phyloP scores from a whole-genome alignment of 1,140 invertebrate species.

The Rhagoletis pomonella region DNA sequence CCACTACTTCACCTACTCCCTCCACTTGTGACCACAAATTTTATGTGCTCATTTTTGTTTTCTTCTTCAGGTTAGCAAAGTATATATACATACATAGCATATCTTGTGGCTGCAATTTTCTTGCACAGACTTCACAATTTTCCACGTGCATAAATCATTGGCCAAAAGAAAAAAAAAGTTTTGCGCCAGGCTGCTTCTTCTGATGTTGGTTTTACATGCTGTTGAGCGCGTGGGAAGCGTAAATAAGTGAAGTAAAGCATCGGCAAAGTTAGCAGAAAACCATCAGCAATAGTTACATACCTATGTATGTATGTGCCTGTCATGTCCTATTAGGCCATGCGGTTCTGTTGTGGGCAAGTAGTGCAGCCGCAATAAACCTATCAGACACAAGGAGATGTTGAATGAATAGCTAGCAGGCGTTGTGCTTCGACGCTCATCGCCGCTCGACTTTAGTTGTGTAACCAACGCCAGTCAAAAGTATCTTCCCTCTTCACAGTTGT shows the following conservation, averaged over 20 bases:
- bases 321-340: conserved; percentile 26
- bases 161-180: background rate
- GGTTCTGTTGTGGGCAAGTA: background rate
- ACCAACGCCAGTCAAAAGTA: background rate
- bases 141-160: background rate
- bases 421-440: background rate
- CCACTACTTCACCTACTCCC: background rate
- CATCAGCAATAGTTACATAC: background rate
- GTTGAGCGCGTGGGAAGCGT: background rate
- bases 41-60: background rate
- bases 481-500: background rate
- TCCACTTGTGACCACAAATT: background rate
- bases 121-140: too few relatives aligned
- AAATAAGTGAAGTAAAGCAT: background rate
- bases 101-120: conserved; percentile 8
- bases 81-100: background rate
- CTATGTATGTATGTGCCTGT: background rate
- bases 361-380: background rate
- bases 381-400: background rate
- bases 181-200: background rate
- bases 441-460: conserved; percentile 4
- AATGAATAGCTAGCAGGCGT: too few relatives aligned
- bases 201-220: background rate
- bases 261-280: background rate
- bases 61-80: background rate